phyloP scores from a whole-genome alignment of 2,888 invertebrate genomes.

The Caenorhabditis doughertyi region DNA sequence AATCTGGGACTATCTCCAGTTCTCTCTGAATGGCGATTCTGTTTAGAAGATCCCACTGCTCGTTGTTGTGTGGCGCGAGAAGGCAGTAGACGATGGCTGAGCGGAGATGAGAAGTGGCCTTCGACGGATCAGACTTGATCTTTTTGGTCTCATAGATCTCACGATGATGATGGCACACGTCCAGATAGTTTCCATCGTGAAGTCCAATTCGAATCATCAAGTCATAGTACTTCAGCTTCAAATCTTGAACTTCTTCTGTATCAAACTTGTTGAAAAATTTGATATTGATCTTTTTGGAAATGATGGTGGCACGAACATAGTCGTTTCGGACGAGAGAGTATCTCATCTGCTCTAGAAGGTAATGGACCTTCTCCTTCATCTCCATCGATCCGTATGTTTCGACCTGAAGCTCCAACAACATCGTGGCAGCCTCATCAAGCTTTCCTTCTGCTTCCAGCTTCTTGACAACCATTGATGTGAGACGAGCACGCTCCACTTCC shows the following conservation, averaged over 20 bases:
- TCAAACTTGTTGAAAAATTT: slow-evolving; percentile 94
- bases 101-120: slow-evolving; percentile 88
- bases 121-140: slow-evolving; percentile 87
- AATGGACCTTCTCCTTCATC: slow-evolving; percentile 94
- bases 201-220: slow-evolving; percentile 96
- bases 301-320: slow-evolving; percentile 97
- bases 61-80: slow-evolving; percentile 95
- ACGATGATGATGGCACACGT: slow-evolving; percentile 95
- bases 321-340: slow-evolving; percentile 96
- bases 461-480: slow-evolving; percentile 88
- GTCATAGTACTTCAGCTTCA: slow-evolving; percentile 88
- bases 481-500: slow-evolving; percentile 97
- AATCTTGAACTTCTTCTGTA: slow-evolving; percentile 83
- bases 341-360: slow-evolving; percentile 98
- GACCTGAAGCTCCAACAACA: slow-evolving; percentile 95
- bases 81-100: slow-evolving; percentile 95
- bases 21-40: slow-evolving; percentile 85
- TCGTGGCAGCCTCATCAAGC: slow-evolving; percentile 92
- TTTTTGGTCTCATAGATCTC: slow-evolving; percentile 92
- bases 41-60: slow-evolving; percentile 96
- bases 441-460: slow-evolving; percentile 85
- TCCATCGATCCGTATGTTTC: slow-evolving; percentile 99
- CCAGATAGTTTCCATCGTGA: slow-evolving; percentile 93
- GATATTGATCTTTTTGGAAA: slow-evolving; percentile 97
- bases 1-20: slow-evolving; percentile 78